Evolutionary conservation across 30 jellyfish, hydroid and myxozoan genomes (phyloP), one percentile per base, ranked within the genome.

Genomic region (Aurelia aurita): DNA sequence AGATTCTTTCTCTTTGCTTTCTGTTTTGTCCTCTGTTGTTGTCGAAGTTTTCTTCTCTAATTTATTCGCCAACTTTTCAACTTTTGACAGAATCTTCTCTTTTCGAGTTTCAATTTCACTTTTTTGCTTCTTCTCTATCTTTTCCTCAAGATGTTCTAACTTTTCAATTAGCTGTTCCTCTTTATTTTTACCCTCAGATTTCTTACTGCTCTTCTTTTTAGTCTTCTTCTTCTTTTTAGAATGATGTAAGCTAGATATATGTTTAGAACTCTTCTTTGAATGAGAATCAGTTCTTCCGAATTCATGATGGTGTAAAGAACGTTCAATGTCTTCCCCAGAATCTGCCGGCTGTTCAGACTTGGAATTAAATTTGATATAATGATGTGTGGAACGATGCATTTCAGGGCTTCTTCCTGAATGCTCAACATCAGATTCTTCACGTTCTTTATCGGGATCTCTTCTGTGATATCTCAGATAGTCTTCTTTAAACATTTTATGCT

Each of bases 81-180:
- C 87, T 71, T 88, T 88, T 26, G 71, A 64, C 85, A 73, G 75
- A 12, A 67, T 43, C 31, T 81, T 89, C 28, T 70, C 79, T 53
- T 90, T 71, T 26, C 84, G 81, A 70, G 26, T 58, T 34, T 85
- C 89, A n/a, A 60, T 45, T 26, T 74, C 82, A 27, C 53, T 66
- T 25, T 77, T 77, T 20, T 87, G 89, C 72, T 77, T 87, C 71
- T 57, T 57, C 69, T 77, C 96, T 28, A 77, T 65, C 34, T 73
- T 77, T 26, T 75, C 90, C 59, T 87, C 88, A 25, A 75, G 68
- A 68, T 85, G 95, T 31, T 85, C 93, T 22, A 85, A 26, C 67
- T 63, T 73, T n/a, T 60, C 89, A 44, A 85, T 74, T 86, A 87
- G 58, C 68, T 53, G 53, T 43, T 87, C 90, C 20, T 74, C 90